Evolutionary conservation across 2,888 invertebrate genomes (phyloP), one percentile per base, ranked within the genome.

Genomic region (Pediacus dermestoides): DNA sequence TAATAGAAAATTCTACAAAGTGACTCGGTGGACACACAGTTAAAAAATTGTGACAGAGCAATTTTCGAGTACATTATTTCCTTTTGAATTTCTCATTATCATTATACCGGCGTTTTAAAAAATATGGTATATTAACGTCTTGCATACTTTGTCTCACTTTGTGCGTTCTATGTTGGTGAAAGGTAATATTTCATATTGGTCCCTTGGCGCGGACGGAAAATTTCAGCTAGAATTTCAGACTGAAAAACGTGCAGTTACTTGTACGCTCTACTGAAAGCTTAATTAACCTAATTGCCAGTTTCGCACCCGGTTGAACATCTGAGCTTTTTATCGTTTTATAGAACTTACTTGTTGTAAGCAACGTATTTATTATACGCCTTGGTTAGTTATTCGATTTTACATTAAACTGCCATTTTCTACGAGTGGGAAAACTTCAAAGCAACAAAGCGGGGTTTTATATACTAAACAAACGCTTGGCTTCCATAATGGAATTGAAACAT

Each of bases 271-370:
- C 47, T 46, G 48, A 48, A 46, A 39, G 46, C 53, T 50, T 50
- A 51, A 53, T 53, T 53, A 53, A 53, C 49, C 49, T 53, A 53
- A 53, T 53, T 53, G 53, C 51, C 51, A 44, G 49, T 53, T 53
- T 53, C 47, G 44, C 50, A 49, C 48, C 49, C 44, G 47, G 49
- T 34, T 51, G 49, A 46, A 44, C 48, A 44, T 44, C 38, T 34
- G 36, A 40, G 41, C 39, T 49, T 51, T 51, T 50, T 48, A 50
- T 44, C 50, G 47, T 48, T 50, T 50, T 48, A 43, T 43, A 43
- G 37, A 37, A 42, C 40, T 45, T 40, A 34, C 42, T 44, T 39
- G 35, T 44, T 39, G 35, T 39, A 40, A 35, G 39, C 44, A 43
- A 43, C 30, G 37, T 40, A 44, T 44, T 44, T 28, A 40, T 39